phyloP scores from a whole-genome alignment of 2,113 vertebrate genomes.

The Petrocephalus zakoni region DNA sequence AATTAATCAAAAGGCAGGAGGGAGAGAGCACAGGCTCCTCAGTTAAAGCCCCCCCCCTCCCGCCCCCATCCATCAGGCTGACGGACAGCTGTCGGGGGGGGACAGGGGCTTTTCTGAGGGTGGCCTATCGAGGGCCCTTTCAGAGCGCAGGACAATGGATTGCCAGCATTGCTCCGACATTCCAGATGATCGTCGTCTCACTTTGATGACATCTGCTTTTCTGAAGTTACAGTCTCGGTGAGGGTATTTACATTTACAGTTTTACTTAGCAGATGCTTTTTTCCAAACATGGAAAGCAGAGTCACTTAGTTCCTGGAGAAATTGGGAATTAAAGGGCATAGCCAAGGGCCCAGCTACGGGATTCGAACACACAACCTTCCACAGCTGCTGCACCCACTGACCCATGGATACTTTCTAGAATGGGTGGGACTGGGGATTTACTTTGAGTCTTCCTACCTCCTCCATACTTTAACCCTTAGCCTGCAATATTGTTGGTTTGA shows the following conservation, averaged over 20 bases:
- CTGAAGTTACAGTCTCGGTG: not conserved
- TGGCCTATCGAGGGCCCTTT: not conserved
- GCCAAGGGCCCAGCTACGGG: not conserved
- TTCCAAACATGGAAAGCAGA: not conserved
- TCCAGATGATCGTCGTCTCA: not conserved
- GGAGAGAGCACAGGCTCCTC: constrained; percentile 30
- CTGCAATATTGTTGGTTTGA: not conserved
- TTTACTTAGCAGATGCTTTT: not conserved
- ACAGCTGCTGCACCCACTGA: not conserved
- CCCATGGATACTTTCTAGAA: not conserved
- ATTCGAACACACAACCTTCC: not conserved
- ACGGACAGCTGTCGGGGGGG: not conserved
- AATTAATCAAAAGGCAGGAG: constrained; percentile 36
- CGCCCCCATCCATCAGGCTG: not conserved
- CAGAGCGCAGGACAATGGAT: too few relatives aligned
- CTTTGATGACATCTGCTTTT: not conserved
- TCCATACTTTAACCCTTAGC: not conserved
- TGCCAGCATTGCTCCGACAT: not conserved
- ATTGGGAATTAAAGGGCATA: too few relatives aligned
- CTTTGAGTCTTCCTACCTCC: not conserved
- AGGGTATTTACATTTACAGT: not conserved
- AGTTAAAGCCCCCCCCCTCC: constrained; percentile 13
- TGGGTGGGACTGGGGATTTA: not conserved
- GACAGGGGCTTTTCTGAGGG: not conserved
- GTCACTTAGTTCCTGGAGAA: too few relatives aligned